A percentile compares a stretch with the other conserved stretches of the same genome.
These are phyloP conservation scores for Phyllostomus hastatus DNA, from an alignment of 2,113 vertebrate genomes.

Conservation along the genomic window DNA sequence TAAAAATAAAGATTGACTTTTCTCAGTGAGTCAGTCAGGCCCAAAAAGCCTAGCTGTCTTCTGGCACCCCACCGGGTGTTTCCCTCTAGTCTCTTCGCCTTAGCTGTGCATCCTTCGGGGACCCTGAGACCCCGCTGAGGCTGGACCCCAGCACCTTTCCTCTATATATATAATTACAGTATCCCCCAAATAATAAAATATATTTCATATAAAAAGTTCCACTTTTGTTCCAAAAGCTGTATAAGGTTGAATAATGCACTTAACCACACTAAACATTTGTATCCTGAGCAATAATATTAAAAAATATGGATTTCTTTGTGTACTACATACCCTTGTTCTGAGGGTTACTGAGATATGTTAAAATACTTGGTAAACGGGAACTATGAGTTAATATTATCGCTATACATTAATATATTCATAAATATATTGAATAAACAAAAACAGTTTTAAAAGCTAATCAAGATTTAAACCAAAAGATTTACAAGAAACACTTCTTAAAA, in stretches of 20 bases:
- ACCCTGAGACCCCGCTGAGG: too few species aligned
- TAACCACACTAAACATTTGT: background rate
- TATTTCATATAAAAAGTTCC: background rate
- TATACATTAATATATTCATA: background rate
- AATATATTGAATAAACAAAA: background rate
- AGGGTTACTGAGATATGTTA: background rate
- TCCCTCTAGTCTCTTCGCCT: too few species aligned
- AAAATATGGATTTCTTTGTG: constrained; percentile 1
- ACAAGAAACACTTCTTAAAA: background rate
- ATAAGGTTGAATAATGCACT: background rate
- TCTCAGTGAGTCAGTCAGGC: too few species aligned
- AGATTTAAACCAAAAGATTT: background rate
- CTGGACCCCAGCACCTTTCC: too few species aligned
- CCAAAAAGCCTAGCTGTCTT: too few species aligned
- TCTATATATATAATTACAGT: background rate
- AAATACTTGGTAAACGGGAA: background rate
- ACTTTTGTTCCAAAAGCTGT: background rate
- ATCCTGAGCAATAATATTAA: background rate
- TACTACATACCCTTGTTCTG: background rate
- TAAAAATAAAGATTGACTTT: too few species aligned
- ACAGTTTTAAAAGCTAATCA: background rate
- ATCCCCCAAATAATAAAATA: background rate
- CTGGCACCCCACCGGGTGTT: too few species aligned
- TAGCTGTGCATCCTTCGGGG: too few species aligned
- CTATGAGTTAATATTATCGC: background rate